Evolutionary conservation across 1,140 invertebrate species (phyloP).

Genomic region (Coelopa frigida): DNA sequence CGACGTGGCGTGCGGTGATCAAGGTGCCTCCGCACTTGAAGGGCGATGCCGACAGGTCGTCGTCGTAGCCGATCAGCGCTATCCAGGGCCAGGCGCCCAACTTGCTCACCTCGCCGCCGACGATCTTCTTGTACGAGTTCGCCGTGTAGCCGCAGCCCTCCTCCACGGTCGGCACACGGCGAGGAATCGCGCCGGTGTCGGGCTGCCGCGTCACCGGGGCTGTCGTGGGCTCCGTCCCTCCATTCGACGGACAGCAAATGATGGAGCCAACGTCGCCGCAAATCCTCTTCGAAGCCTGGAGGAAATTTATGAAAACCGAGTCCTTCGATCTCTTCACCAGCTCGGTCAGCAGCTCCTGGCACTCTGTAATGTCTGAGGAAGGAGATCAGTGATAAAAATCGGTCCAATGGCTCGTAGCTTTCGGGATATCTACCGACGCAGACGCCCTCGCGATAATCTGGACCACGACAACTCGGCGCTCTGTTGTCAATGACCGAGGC

Average conservation of each 20-base stretch:
- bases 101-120: conserved; percentile 41
- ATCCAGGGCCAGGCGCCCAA: conserved; percentile 42
- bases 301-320: conserved; percentile 19
- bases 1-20: conserved; percentile 34
- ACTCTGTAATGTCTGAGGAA: conserved; percentile 23
- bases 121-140: conserved; percentile 40
- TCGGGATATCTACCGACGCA: conserved; percentile 25
- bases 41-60: conserved; percentile 19
- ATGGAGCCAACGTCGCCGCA: conserved; percentile 20
- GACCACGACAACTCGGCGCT: conserved; percentile 24
- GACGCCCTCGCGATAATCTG: conserved; percentile 22
- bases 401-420: not conserved
- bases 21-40: conserved; percentile 42
- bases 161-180: conserved; percentile 22
- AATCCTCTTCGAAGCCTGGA: conserved; percentile 27
- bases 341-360: conserved; percentile 21
- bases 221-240: conserved; percentile 7
- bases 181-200: conserved; percentile 21
- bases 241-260: conserved; percentile 30
- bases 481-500: conserved; percentile 13
- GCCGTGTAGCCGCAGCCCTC: conserved; percentile 43
- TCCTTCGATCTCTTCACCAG: conserved; percentile 21
- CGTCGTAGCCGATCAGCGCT: conserved; percentile 33
- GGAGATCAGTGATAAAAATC: not conserved
- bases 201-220: not conserved